Percentiles rank a stretch among this genome's conserved stretches.
phyloP scores from a whole-genome alignment of 2,797 vertebrate species.

The Orestias chungarensis region DNA sequence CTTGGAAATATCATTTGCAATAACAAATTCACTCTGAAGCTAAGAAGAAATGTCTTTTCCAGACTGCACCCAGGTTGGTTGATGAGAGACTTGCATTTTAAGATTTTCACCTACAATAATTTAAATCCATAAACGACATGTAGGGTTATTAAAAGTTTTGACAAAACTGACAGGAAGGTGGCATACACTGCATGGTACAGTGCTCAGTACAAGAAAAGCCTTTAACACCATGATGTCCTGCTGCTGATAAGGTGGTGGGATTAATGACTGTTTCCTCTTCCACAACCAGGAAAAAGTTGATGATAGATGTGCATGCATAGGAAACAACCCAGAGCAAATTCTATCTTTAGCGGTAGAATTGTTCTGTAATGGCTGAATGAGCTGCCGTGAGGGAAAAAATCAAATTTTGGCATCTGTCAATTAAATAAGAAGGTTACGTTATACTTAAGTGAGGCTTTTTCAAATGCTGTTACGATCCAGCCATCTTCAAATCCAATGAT shows the following conservation, averaged over 20 bases:
- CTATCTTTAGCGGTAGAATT: background rate
- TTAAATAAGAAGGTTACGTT: background rate
- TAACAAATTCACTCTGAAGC: background rate
- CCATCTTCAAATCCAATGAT: background rate
- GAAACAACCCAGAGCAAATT: too few relatives aligned
- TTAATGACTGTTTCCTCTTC: background rate
- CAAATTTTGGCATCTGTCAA: background rate
- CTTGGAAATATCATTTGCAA: background rate
- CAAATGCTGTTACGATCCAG: background rate
- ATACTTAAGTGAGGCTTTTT: background rate
- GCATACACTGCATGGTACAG: background rate
- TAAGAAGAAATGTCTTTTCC: background rate
- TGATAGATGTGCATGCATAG: background rate
- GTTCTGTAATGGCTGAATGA: background rate
- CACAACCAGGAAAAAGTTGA: background rate
- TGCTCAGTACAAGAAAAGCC: background rate
- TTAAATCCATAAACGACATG: background rate
- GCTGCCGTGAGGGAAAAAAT: background rate
- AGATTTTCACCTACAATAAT: background rate
- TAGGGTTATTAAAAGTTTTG: background rate
- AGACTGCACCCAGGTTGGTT: background rate
- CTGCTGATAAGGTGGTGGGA: too few relatives aligned
- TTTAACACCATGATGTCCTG: background rate
- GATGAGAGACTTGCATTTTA: background rate
- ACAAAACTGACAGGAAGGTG: background rate